Percentiles rank a stretch among this genome's conserved stretches.
Evolutionary conservation across 2,113 vertebrate genomes (phyloP).

Genomic region (Rhipidura dahli): DNA sequence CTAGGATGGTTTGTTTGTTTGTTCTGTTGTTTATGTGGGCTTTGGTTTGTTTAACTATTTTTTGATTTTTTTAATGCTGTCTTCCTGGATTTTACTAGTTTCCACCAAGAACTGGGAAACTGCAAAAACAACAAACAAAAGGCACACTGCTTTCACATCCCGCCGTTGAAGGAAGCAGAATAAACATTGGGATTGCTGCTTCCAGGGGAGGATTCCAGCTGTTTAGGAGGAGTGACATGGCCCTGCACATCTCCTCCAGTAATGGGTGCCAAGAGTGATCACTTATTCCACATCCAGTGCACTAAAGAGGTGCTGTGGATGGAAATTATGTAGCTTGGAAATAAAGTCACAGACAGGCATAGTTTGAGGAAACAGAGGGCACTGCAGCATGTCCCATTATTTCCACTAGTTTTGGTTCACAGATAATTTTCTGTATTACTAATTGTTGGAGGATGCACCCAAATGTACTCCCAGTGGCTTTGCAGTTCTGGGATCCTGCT

Average conservation of each 20-base stretch:
- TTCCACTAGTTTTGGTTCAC: neutral
- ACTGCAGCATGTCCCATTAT: neutral
- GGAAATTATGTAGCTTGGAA: neutral
- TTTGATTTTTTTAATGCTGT: neutral
- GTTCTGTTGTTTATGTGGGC: neutral
- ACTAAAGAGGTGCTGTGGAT: neutral
- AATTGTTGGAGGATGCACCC: neutral
- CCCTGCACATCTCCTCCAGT: accelerated
- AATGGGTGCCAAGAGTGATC: neutral
- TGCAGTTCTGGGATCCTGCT: neutral
- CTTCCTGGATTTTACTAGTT: neutral
- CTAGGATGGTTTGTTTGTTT: neutral
- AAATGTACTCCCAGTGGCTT: neutral
- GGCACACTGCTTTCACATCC: neutral
- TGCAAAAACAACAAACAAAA: neutral
- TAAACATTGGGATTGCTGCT: neutral
- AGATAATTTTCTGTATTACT: neutral
- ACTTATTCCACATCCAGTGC: neutral
- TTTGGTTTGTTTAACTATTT: neutral
- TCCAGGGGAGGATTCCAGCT: neutral
- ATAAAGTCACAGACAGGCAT: neutral
- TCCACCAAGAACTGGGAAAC: neutral
- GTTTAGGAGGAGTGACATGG: neutral
- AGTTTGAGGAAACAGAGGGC: neutral
- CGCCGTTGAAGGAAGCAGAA: neutral